Evolutionary conservation across 2,113 vertebrate genomes (phyloP), one percentile per base, ranked within the genome.

Genomic region (Origma solitaria): DNA sequence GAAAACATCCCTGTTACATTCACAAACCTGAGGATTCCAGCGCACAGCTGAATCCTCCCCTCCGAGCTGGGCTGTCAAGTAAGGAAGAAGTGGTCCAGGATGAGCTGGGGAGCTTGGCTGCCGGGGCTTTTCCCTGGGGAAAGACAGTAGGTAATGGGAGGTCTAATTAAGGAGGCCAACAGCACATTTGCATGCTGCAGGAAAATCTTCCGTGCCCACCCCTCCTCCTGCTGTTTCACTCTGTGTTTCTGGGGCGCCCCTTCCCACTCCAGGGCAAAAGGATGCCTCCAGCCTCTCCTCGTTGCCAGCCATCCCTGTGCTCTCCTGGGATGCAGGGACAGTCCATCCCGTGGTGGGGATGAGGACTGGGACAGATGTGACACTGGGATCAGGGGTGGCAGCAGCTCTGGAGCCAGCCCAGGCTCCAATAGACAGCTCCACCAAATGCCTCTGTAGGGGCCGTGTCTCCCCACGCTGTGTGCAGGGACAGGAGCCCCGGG

Each of bases 391-490:
- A 24, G 68, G 56, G 1, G 1, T 25, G 31, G 31, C 68, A 65
- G 60, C 49, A 0, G 24, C 62, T 40, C 54, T 49, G 80, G 27
- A 60, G 61, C 45, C 69, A 28, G 1, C 6, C 15, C 18, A 7
- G 10, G 44, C 42, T 81, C 33, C 7, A 33, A 18, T 1, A 58
- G 44, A 35, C 30, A 11, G 44, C 53, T 56, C 18, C 54, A 30
- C 51, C 65, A 45, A 51, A 15, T 0, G 0, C 15, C 44, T 68
- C 57, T 6, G 27, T 25, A 53, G 56, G 38, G 70, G 56, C 44
- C 61, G 5, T 1, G 0, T 10, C 50, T 12, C 25, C 54, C 28
- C 13, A 11, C 0, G 1, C 77, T 35, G 50, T 0, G 5, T 14
- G 65, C 56, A 60, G 53, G 2, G 7, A 37, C 54, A 49, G n/a